Evolutionary conservation across 1,140 invertebrate genomes (phyloP).

Genomic region (Trinorchestia longiramus): DNA sequence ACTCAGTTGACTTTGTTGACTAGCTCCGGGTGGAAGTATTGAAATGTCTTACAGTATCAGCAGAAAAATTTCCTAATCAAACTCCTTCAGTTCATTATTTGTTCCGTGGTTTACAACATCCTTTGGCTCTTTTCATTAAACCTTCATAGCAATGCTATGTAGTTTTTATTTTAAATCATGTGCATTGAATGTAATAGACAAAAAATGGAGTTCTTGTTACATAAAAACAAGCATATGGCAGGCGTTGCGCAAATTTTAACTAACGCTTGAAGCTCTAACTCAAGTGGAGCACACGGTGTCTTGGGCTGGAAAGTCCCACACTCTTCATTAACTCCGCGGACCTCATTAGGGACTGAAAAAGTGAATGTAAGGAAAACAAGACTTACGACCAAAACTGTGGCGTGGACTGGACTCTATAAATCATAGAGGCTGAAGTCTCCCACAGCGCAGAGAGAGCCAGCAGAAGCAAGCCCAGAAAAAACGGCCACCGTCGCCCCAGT

Average conservation of each 20-base stretch:
- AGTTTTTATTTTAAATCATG: neutral
- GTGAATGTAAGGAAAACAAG: neutral
- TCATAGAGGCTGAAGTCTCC: neutral
- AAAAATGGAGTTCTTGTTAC: no score
- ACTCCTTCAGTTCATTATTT: no score
- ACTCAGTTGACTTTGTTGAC: no score
- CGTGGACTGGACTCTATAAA: neutral
- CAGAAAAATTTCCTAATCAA: no score
- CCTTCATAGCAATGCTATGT: no score
- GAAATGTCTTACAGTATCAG: no score
- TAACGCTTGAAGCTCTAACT: neutral
- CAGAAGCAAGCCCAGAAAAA: neutral
- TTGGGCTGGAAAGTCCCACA: neutral
- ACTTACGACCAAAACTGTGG: constrained; percentile 15
- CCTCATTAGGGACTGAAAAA: neutral
- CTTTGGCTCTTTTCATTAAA: no score
- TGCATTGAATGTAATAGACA: neutral
- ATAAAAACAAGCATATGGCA: neutral
- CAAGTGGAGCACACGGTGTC: neutral
- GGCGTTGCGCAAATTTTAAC: neutral
- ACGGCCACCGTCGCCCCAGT: constrained; percentile 10
- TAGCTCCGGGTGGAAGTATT: no score
- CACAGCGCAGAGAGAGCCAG: neutral
- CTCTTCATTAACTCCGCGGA: neutral
- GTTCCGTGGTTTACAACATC: no score